Evolutionary conservation across 1,140 invertebrate species (phyloP).

Genomic region (Aradophagus sp.): DNA sequence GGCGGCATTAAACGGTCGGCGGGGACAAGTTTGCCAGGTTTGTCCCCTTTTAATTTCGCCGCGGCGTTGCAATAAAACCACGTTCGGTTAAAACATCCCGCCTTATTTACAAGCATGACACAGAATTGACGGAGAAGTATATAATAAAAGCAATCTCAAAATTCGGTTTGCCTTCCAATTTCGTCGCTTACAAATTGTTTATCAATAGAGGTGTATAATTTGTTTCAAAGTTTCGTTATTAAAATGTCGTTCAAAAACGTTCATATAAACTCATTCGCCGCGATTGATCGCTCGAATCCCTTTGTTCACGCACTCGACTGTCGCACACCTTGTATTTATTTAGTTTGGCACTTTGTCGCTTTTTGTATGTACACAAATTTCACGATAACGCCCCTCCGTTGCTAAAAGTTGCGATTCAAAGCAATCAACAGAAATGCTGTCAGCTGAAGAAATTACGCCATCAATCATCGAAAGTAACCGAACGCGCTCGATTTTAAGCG

Average conservation of each 20-base stretch:
- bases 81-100: constrained; percentile 18
- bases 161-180: constrained; percentile 18
- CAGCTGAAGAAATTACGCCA: too few species aligned
- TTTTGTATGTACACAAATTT: constrained; percentile 42
- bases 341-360: constrained; percentile 45
- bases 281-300: constrained; percentile 13
- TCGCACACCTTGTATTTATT: constrained; percentile 27
- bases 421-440: too few species aligned
- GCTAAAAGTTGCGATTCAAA: too few species aligned
- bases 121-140: constrained; percentile 42
- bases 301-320: constrained; percentile 8
- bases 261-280: constrained; percentile 30
- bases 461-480: too few species aligned
- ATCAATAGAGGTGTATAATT: constrained; percentile 24
- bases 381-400: too few species aligned
- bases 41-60: too few species aligned
- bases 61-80: too few species aligned
- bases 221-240: constrained; percentile 32
- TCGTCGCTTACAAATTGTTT: constrained; percentile 22
- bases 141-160: constrained; percentile 41
- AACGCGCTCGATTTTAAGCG: too few species aligned
- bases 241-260: constrained; percentile 36
- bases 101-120: constrained; percentile 41
- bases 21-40: too few species aligned
- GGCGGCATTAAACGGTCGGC: constrained; percentile 2